These are phyloP conservation scores for Metacarcinus magister DNA, from an alignment of 2,888 invertebrate genomes.

Conservation along the genomic window DNA sequence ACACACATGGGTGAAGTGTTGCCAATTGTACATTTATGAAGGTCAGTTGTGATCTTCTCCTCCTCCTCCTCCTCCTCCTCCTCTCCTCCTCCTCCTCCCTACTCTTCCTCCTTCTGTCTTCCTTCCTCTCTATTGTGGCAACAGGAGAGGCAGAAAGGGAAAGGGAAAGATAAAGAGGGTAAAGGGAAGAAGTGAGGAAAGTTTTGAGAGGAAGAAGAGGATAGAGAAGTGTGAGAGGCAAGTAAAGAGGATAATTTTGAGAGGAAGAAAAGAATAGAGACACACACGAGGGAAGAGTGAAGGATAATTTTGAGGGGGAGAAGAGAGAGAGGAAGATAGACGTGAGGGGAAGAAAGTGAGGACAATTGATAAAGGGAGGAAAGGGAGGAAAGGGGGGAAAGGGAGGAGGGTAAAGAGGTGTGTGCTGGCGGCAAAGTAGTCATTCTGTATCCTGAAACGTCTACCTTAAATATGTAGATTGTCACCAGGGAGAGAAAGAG, in stretches of 20 bases:
- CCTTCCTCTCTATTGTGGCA: not conserved
- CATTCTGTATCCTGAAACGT: too few species aligned
- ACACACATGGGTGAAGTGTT: too few species aligned
- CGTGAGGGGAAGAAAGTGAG: not conserved
- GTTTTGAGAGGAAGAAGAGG: not conserved
- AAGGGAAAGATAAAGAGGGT: not conserved
- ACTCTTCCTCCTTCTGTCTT: not conserved
- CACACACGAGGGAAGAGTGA: not conserved
- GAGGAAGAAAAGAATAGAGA: not conserved
- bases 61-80: not conserved
- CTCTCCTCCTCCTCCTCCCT: not conserved
- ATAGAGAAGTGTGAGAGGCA: too few species aligned
- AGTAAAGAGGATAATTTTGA: not conserved
- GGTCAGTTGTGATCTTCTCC: not conserved
- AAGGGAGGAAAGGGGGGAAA: not conserved
- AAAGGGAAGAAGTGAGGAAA: not conserved
- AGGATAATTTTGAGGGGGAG: not conserved
- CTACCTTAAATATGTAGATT: too few species aligned
- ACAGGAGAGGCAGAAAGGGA: not conserved
- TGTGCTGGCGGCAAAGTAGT: too few species aligned
- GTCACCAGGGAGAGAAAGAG: constrained; percentile 9
- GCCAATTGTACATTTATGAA: too few species aligned
- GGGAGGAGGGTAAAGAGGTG: constrained; percentile 13
- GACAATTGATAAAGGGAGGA: not conserved
- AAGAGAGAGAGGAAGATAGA: not conserved